A percentile compares a stretch with the other conserved stretches of the same genome.
Evolutionary conservation across 92 coral and sea anemone genomes (phyloP).

Genomic region (Heliopora coerulea): DNA sequence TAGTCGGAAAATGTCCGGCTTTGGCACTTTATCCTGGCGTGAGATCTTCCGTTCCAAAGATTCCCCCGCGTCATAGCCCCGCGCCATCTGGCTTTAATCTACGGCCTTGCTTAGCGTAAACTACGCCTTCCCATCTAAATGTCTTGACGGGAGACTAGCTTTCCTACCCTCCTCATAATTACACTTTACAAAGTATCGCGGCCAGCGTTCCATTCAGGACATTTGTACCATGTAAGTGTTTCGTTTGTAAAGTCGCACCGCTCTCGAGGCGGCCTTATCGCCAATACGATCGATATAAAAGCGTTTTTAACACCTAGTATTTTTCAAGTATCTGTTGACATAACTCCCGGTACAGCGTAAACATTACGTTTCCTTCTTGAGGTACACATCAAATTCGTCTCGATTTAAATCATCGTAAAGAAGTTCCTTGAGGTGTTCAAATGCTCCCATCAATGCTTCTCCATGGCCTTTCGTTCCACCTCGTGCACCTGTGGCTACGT

Average conservation of each 20-base stretch:
- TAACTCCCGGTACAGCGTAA: not conserved
- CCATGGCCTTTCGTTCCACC: conserved; percentile 29
- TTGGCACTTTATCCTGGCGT: conserved; percentile 26
- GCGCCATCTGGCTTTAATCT: conserved; percentile 22
- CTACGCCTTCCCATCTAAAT: conserved; percentile 6
- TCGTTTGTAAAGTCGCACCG: not conserved
- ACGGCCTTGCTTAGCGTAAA: not conserved
- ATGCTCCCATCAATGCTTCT: conserved; percentile 51
- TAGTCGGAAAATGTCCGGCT: conserved; percentile 21
- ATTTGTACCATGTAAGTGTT: conserved; percentile 30
- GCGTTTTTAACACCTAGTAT: conserved; percentile 13
- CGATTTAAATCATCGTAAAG: conserved; percentile 88
- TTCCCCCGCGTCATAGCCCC: conserved; percentile 24
- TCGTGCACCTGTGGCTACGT: conserved; percentile 31
- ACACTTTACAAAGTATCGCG: conserved; percentile 41
- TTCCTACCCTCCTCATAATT: conserved; percentile 35
- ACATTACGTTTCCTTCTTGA: conserved; percentile 46
- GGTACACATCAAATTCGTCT: conserved; percentile 91
- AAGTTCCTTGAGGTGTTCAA: conserved; percentile 81
- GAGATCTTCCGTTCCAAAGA: conserved; percentile 26
- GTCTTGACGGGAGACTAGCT: conserved; percentile 34
- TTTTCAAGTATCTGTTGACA: conserved; percentile 39
- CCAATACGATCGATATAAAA: not conserved
- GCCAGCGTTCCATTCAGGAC: conserved; percentile 42
- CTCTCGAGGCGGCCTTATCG: conserved; percentile 23